Percentiles rank a stretch among this genome's conserved stretches.
Conservation (phyloP, 53 echinoderm and acorn worm genomes). For the Paracentrotus lividus region DNA sequence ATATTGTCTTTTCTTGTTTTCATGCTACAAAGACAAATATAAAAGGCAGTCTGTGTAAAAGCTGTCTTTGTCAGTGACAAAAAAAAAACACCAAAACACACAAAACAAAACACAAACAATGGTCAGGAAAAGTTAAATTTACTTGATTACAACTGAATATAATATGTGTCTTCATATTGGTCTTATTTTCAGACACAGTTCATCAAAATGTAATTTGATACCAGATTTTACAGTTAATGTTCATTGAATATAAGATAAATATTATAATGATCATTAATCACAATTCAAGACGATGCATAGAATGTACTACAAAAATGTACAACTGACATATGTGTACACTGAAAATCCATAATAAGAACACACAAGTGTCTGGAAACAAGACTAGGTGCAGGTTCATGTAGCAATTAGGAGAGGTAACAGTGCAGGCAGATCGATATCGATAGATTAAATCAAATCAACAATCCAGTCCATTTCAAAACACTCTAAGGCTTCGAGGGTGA, state of each 20-base stretch:
- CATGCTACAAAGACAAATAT: too few relatives aligned
- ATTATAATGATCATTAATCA: too few relatives aligned
- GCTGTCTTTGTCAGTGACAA: too few relatives aligned
- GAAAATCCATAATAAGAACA: constrained; percentile 5
- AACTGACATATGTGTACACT: too few relatives aligned
- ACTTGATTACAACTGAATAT: not conserved
- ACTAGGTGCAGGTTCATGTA: constrained; percentile 14
- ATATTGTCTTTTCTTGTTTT: too few relatives aligned
- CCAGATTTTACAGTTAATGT: not conserved
- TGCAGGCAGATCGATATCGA: not conserved
- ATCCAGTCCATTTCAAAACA: not conserved
- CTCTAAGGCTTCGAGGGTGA: not conserved
- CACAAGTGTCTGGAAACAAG: constrained; percentile 16
- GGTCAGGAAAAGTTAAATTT: too few relatives aligned
- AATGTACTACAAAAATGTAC: too few relatives aligned
- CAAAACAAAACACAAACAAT: too few relatives aligned
- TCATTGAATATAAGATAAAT: too few relatives aligned
- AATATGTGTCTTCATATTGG: not conserved
- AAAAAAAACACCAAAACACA: too few relatives aligned
- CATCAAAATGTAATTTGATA: not conserved
- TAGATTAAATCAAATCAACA: constrained; percentile 9
- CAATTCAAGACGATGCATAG: too few relatives aligned
- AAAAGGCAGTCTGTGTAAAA: too few relatives aligned
- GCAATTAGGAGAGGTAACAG: not conserved
- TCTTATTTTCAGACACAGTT: not conserved